These are phyloP conservation scores for Amorpha juglandis DNA, from an alignment of 2,888 invertebrate species.

Conservation along the genomic window DNA sequence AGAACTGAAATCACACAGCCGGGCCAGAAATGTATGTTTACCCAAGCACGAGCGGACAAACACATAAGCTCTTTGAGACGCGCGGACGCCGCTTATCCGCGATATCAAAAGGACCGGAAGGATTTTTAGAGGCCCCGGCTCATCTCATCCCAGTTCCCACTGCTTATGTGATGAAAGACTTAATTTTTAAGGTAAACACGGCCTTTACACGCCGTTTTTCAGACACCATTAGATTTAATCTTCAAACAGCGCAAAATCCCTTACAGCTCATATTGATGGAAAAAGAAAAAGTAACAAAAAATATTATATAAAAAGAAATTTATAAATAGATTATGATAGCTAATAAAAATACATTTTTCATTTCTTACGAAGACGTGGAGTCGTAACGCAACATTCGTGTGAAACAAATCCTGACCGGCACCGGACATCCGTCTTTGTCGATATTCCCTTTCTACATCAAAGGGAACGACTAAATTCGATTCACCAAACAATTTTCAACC, in stretches of 20 bases:
- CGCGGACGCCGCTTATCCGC: constrained; percentile 60
- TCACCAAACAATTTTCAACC: constrained; percentile 64
- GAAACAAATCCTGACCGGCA: constrained; percentile 84
- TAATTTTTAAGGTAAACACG: constrained; percentile 58
- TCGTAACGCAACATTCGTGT: constrained; percentile 69
- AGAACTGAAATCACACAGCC: constrained; percentile 65
- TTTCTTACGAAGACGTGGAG: constrained; percentile 55
- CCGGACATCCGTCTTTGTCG: constrained; percentile 84
- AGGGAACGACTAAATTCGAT: constrained; percentile 65
- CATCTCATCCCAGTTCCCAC: constrained; percentile 48
- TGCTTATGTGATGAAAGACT: constrained; percentile 45
- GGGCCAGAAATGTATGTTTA: constrained; percentile 68
- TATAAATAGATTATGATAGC: constrained; percentile 31
- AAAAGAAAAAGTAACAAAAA: constrained; percentile 14
- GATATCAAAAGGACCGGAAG: constrained; percentile 75
- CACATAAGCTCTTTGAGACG: constrained; percentile 67
- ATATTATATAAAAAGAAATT: constrained; percentile 13
- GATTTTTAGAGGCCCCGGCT: constrained; percentile 58
- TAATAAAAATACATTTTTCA: constrained; percentile 41
- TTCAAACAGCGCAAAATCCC: constrained; percentile 37
- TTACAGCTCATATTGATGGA: constrained; percentile 35
- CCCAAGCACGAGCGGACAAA: constrained; percentile 64
- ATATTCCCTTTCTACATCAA: constrained; percentile 83
- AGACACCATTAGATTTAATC: constrained; percentile 37
- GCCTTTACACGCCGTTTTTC: constrained; percentile 32